Evolutionary conservation across 37 sponge, comb jelly and placozoan genomes (phyloP).

Genomic region (Theonella swinhoei): DNA sequence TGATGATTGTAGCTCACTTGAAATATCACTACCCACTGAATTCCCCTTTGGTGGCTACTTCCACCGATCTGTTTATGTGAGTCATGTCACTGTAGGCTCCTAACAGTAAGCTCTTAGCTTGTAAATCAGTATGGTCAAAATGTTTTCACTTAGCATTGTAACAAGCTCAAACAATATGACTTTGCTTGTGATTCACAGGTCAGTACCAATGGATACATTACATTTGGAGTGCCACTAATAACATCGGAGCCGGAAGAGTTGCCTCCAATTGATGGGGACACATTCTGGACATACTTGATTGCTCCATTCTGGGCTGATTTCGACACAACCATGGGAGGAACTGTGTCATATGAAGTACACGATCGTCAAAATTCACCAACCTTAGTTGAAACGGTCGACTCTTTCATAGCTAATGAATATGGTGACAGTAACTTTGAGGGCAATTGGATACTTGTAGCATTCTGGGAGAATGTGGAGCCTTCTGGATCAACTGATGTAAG

Average conservation of each 20-base stretch:
- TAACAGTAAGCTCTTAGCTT: too few species aligned
- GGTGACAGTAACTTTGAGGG: background rate
- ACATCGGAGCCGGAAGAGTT: background rate
- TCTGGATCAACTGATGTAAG: background rate
- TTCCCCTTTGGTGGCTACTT: background rate
- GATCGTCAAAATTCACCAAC: background rate
- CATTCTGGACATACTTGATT: background rate
- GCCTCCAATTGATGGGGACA: background rate
- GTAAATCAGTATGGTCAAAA: too few species aligned
- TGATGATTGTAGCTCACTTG: background rate
- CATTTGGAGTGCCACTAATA: background rate
- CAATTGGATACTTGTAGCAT: constrained; percentile 19
- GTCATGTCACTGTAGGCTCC: too few species aligned
- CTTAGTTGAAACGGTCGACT: background rate
- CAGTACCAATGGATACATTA: constrained; percentile 7
- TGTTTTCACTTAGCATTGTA: background rate
- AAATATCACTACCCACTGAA: background rate
- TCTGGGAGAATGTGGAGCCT: background rate
- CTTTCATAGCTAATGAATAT: background rate
- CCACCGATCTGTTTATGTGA: background rate
- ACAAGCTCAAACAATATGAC: background rate
- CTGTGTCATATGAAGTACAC: constrained; percentile 7
- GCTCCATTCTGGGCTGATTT: constrained; percentile 22
- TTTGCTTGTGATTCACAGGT: background rate
- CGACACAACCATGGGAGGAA: background rate